Evolutionary conservation across 2,888 invertebrate genomes (phyloP).

Genomic region (Drosophila leonis): DNA sequence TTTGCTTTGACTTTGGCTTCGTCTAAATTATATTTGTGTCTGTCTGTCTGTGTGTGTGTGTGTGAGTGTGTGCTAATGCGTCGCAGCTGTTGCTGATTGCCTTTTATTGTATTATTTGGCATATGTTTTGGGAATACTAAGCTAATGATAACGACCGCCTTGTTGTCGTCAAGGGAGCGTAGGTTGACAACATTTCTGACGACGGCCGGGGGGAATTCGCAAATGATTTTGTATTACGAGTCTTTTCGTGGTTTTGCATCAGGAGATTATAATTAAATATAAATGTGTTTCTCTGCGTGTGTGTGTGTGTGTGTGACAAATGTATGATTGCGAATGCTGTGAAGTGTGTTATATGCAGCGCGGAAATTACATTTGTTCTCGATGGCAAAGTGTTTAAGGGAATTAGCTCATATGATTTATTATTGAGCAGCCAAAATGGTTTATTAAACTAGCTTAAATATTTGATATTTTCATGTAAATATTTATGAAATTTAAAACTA

Average conservation of each 20-base stretch:
- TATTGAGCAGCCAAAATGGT: not conserved
- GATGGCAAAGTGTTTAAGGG: not conserved
- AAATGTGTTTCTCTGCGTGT: conserved; percentile 27
- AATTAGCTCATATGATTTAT: conserved; percentile 20
- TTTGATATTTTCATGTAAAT: not conserved
- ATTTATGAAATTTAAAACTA: not conserved
- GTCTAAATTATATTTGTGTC: conserved; percentile 3
- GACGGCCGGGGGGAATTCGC: conserved; percentile 20
- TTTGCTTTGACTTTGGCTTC: conserved; percentile 35
- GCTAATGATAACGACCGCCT: conserved; percentile 63
- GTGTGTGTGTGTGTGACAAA: conserved; percentile 45
- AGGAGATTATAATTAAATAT: conserved; percentile 60
- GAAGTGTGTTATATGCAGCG: conserved; percentile 3
- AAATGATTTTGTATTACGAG: conserved; percentile 56
- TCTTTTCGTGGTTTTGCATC: conserved; percentile 39
- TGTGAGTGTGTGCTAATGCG: conserved; percentile 48
- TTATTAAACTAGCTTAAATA: not conserved
- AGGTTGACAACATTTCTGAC: conserved; percentile 22
- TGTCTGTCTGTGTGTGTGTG: not conserved
- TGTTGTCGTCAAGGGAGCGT: conserved; percentile 13
- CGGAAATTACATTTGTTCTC: conserved; percentile 11
- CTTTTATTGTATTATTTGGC: conserved; percentile 69
- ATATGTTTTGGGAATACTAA: conserved; percentile 67
- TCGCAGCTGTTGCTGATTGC: conserved; percentile 70
- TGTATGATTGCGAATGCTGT: conserved; percentile 35